Conservation (phyloP, 2,888 invertebrate species). For the Abrostola triplasia region DNA sequence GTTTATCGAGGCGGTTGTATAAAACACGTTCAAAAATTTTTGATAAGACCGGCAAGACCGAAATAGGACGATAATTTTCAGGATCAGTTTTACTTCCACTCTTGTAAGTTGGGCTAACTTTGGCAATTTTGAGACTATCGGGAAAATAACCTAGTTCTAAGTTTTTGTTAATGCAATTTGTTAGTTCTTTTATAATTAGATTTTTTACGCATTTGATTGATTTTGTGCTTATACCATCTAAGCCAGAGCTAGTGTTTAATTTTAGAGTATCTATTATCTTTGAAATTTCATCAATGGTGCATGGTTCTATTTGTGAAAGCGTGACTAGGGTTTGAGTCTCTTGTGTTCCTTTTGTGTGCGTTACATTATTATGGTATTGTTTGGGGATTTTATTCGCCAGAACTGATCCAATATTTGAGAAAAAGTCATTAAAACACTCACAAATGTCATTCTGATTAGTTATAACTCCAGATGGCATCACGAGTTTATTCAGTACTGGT, state of each 20-base stretch:
- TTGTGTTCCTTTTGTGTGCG: conserved; percentile 6
- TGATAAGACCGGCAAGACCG: conserved; percentile 21
- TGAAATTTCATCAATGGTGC: conserved; percentile 4
- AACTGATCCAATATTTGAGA: conserved; percentile 26
- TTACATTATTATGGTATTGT: conserved; percentile 12
- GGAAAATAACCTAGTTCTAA: too few relatives aligned
- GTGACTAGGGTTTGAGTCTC: neutral
- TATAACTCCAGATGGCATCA: conserved; percentile 5
- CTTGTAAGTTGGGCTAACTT: too few relatives aligned
- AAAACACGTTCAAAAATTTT: conserved; percentile 10
- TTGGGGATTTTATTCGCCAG: conserved; percentile 36
- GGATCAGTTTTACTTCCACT: conserved; percentile 32
- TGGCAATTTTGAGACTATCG: too few relatives aligned
- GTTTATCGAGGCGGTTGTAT: too few relatives aligned
- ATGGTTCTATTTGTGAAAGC: conserved; percentile 1
- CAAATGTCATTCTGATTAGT: conserved; percentile 30
- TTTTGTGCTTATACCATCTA: conserved; percentile 29
- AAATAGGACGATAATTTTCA: conserved; percentile 37
- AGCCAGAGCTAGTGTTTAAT: conserved; percentile 21
- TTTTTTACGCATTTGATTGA: conserved; percentile 21
- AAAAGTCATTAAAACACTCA: conserved; percentile 35
- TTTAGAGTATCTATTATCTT: conserved; percentile 19
- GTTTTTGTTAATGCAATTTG: conserved; percentile 24
- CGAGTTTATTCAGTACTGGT: conserved; percentile 27
- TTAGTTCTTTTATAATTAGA: conserved; percentile 3